Percentiles rank a stretch among this genome's conserved stretches.
phyloP scores from a whole-genome alignment of 2,113 vertebrate species.

The Platanista minor region DNA sequence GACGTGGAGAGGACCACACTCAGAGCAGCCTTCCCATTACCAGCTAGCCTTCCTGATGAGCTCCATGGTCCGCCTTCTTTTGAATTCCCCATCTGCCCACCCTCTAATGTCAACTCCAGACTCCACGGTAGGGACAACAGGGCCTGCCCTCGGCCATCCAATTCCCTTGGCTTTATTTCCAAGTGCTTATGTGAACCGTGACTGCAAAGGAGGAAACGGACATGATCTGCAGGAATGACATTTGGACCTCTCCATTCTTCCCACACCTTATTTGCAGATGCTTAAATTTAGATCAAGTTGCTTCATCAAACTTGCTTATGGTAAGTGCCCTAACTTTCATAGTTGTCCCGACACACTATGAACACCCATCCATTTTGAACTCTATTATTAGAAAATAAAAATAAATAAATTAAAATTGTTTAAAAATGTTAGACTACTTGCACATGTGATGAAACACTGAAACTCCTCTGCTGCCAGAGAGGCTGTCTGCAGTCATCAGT shows the following conservation, averaged over 20 bases:
- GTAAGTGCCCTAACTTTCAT: background rate
- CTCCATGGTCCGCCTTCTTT: background rate
- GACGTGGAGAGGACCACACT: background rate
- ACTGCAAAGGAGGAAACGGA: background rate
- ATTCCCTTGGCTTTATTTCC: background rate
- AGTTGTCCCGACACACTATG: background rate
- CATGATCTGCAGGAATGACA: background rate
- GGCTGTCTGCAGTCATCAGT: background rate
- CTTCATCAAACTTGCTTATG: background rate
- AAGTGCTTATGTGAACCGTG: background rate
- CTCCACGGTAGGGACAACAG: background rate
- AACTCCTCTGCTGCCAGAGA: background rate
- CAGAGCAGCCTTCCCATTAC: background rate
- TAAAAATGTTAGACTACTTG: background rate
- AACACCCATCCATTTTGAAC: background rate
- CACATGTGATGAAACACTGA: background rate
- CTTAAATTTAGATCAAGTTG: slow-evolving; percentile 39
- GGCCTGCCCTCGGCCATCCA: background rate
- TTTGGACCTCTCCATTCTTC: background rate
- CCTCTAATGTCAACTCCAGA: background rate
- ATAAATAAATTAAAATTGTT: background rate
- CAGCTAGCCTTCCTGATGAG: too few species aligned
- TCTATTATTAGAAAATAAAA: slow-evolving; percentile 39
- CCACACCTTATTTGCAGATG: slow-evolving; percentile 4
- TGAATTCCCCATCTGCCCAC: background rate